Percentiles rank a stretch among this genome's conserved stretches.
Conservation (phyloP, 1,140 invertebrate species). For the Tetragonula clypearis region DNA sequence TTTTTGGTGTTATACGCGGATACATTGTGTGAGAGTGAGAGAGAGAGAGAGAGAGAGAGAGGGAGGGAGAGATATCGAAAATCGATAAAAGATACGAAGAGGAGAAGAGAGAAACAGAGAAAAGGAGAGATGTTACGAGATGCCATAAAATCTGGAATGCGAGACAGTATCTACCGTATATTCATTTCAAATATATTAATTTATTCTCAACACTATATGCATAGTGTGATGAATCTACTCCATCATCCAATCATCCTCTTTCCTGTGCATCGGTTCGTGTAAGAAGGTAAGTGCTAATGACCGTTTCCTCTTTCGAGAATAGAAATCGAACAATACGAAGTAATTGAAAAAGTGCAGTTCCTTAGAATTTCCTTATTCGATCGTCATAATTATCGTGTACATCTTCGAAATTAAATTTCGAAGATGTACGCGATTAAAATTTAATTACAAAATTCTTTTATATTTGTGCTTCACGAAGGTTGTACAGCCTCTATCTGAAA, state of each 20-base stretch:
- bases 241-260: constrained; percentile 7
- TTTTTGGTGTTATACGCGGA: background rate
- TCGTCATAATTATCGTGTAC: background rate
- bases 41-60: constrained; percentile 46
- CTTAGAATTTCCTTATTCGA: too few relatives aligned
- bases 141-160: constrained; percentile 76
- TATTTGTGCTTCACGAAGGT: too few relatives aligned
- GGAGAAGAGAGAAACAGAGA: constrained; percentile 38
- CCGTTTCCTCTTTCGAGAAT: background rate
- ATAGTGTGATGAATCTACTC: constrained; percentile 32
- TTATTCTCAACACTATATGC: constrained; percentile 79
- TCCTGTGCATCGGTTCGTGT: background rate
- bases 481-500: too few relatives aligned
- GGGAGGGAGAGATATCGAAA: background rate
- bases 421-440: background rate
- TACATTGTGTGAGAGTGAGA: background rate
- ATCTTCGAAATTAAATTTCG: background rate
- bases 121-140: constrained; percentile 57
- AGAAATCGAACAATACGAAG: background rate
- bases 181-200: constrained; percentile 82
- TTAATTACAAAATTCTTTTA: background rate
- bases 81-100: constrained; percentile 62
- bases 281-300: background rate
- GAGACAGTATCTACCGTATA: constrained; percentile 81
- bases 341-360: background rate